phyloP scores from a whole-genome alignment of 2,797 vertebrate genomes.

The Ibycter americanus region DNA sequence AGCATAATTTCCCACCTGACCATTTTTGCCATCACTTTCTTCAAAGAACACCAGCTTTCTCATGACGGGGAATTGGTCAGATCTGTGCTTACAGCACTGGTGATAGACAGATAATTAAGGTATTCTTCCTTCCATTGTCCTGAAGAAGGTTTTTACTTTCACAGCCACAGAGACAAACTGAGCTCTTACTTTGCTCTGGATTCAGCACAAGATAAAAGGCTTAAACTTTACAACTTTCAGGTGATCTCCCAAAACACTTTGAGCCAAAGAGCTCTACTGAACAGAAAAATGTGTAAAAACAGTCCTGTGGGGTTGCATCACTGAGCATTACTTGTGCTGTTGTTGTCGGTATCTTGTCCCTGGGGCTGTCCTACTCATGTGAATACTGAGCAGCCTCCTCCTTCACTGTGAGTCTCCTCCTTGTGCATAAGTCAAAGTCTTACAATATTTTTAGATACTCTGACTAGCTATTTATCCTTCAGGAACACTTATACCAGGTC shows the following conservation, averaged over 20 bases:
- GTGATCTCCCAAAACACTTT: not conserved
- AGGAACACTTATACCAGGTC: not conserved
- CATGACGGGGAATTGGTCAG: not conserved
- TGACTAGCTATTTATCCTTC: not conserved
- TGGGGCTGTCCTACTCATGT: not conserved
- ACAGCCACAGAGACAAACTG: rapidly evolving
- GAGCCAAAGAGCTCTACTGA: not conserved
- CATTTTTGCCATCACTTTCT: not conserved
- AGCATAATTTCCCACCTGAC: not conserved
- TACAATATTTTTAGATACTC: not conserved
- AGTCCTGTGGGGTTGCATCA: not conserved
- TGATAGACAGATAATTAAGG: not conserved
- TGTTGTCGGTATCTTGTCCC: not conserved
- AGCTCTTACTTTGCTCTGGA: not conserved
- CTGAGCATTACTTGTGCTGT: not conserved
- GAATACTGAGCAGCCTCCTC: not conserved
- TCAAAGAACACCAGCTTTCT: not conserved
- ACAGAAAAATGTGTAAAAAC: not conserved
- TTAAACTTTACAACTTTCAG: not conserved
- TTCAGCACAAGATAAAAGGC: not conserved
- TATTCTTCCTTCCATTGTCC: not conserved
- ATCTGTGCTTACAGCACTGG: not conserved
- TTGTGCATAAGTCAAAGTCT: not conserved
- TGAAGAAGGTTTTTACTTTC: not conserved
- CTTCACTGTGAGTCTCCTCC: not conserved